Base-by-base conservation (phyloP, 1,140 invertebrate species). In the Megathymus violae region DNA sequence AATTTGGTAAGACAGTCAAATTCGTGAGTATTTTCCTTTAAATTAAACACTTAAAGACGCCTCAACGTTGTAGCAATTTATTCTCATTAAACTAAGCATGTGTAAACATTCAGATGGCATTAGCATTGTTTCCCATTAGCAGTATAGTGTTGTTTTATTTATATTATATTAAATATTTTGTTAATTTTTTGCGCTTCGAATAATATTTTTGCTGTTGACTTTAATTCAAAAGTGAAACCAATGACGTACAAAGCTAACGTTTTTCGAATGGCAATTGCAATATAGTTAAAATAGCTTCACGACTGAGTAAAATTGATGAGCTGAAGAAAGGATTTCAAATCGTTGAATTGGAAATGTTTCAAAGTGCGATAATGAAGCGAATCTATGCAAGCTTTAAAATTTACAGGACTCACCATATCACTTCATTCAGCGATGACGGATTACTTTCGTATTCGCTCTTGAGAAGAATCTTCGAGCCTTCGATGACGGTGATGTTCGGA, bases 361-460 rank as follows among this genome's bases (percentile, higher is more conserved):
- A 36, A 36, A 36, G 34, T 11, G n/a, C 9, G 27, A 9, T 1
- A 31, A 31, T n/a, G n/a, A n/a, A n/a, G n/a, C n/a, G n/a, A n/a
- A 36, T 36, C 34, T 36, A 36, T 36, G 34, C 4, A 31, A 9
- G 4, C 27, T 7, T 31, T 9, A 22, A 31, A 31, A 31, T 4
- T 31, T 46, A 10, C 4, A 1, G 10, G 4, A 72, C 82, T 79
- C 93, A 97, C 96, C 96, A 97, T 77, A 93, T 92, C 40, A 96
- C 95, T 59, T 93, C 92, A n/a, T 90, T 93, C 5, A 97, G 88
- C 9, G 94, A 92, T 4, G 95, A 94, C 1, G 97, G 96, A 90
- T 98, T 97, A 40, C 96, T 95, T 59, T 95, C 94, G 85, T 96
- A 97, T 58, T 94, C 93, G 80, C 96, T 97, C 70, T 94, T 94